A percentile compares a stretch with the other conserved stretches of the same genome.
Conservation (phyloP, 1,140 invertebrate species). For the Eciton burchellii region DNA sequence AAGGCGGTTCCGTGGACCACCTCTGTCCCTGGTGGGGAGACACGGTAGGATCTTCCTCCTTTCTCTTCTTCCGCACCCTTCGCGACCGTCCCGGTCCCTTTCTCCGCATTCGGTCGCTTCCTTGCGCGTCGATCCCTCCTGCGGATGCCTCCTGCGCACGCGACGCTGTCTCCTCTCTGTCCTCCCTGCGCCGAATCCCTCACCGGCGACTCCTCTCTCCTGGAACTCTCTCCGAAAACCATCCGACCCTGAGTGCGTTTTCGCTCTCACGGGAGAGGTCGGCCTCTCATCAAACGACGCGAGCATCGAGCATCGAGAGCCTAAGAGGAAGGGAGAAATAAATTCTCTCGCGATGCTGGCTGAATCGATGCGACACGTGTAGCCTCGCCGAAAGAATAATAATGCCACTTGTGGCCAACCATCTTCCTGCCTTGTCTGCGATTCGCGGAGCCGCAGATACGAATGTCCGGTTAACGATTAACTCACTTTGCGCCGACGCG, state of each 20-base stretch:
- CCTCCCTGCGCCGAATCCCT: background rate
- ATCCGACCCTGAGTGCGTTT: no score
- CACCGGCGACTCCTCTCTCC: background rate
- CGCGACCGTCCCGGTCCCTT: background rate
- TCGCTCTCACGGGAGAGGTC: no score
- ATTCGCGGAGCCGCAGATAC: constrained; percentile 19
- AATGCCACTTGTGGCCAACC: no score
- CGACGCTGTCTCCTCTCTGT: background rate
- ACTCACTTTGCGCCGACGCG: constrained; percentile 2
- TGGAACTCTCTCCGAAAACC: background rate
- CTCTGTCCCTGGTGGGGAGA: constrained; percentile 76
- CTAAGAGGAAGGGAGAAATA: no score
- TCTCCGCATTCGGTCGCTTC: background rate
- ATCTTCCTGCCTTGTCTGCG: no score
- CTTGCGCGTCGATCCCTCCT: background rate
- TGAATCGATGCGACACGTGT: no score
- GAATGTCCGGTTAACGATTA: constrained; percentile 29
- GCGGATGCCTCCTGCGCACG: constrained; percentile 17
- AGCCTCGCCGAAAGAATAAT: no score
- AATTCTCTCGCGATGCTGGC: no score
- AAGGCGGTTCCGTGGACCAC: constrained; percentile 83
- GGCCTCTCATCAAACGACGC: no score
- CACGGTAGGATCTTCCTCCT: constrained; percentile 78
- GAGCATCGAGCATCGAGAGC: no score
- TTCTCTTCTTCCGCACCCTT: constrained; percentile 57